Conservation (phyloP, 2,797 vertebrate species). For the Megalops cyprinoides region DNA sequence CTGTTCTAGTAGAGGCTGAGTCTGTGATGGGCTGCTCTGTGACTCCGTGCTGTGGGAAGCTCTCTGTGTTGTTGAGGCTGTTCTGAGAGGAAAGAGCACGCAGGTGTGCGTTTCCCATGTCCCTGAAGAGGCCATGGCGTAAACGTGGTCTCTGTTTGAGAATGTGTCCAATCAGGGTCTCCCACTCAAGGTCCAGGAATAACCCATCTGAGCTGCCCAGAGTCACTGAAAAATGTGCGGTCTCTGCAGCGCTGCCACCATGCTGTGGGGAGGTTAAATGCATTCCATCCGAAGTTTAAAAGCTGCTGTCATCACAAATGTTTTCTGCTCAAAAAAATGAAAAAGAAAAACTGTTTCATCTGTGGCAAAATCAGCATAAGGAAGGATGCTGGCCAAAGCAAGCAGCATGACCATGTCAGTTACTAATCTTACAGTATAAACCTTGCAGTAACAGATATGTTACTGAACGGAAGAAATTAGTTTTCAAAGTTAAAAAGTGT, state of each 20-base stretch:
- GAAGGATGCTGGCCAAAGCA: background rate
- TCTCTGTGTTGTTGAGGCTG: background rate
- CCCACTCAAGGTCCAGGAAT: conserved; percentile 15
- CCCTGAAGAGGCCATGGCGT: background rate
- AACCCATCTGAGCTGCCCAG: background rate
- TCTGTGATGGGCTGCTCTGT: conserved; percentile 14
- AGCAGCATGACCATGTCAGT: background rate
- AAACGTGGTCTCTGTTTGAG: background rate
- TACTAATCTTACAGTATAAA: background rate
- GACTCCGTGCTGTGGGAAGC: conserved; percentile 6
- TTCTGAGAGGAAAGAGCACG: background rate
- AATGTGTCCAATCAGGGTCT: background rate
- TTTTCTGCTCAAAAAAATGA: too few relatives aligned
- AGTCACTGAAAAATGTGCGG: too few relatives aligned
- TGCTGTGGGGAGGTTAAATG: background rate
- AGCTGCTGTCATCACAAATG: background rate
- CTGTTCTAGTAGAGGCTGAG: conserved; percentile 8
- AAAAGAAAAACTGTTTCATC: too few relatives aligned
- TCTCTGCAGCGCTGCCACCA: too few relatives aligned
- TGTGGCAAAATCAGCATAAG: background rate
- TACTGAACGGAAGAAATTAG: too few relatives aligned
- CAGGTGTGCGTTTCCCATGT: background rate
- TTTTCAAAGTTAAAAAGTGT: too few relatives aligned
- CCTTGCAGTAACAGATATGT: too few relatives aligned
- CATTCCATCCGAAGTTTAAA: background rate